These are phyloP conservation scores for Zoanthus sansibaricus DNA, from an alignment of 92 coral and sea anemone genomes.

Conservation along the genomic window DNA sequence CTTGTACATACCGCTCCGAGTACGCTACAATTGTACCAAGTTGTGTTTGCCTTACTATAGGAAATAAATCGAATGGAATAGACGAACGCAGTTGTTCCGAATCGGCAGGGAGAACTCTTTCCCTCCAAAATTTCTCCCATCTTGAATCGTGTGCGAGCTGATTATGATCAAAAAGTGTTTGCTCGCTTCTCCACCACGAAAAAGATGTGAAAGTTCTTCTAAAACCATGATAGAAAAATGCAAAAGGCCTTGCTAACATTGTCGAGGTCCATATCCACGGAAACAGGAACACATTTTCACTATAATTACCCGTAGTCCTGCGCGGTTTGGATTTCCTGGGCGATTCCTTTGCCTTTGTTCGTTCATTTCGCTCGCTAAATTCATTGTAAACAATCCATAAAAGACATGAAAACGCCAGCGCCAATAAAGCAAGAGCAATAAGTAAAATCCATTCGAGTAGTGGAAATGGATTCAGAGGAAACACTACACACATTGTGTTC, in stretches of 20 bases:
- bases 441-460: constrained; percentile 77
- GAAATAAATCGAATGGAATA: constrained; percentile 86
- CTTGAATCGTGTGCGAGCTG: constrained; percentile 72
- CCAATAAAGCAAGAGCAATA: constrained; percentile 73
- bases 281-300: constrained; percentile 39
- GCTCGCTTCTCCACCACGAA: constrained; percentile 78
- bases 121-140: constrained; percentile 93
- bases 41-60: constrained; percentile 84
- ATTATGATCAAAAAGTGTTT: constrained; percentile 74
- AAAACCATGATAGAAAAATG: constrained; percentile 61
- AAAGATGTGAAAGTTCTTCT: constrained; percentile 70
- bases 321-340: constrained; percentile 46
- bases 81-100: constrained; percentile 69
- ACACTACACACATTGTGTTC: constrained; percentile 78
- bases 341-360: constrained; percentile 25
- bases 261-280: constrained; percentile 63
- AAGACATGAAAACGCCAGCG: constrained; percentile 46
- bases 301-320: constrained; percentile 36
- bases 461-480: constrained; percentile 84
- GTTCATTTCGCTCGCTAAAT: constrained; percentile 27
- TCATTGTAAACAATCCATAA: constrained; percentile 58
- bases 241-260: constrained; percentile 70
- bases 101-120: constrained; percentile 84
- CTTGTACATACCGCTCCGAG: constrained; percentile 83
- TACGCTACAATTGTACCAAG: constrained; percentile 88